Evolutionary conservation across 1,140 invertebrate species (phyloP).

Genomic region (Idris sp.): DNA sequence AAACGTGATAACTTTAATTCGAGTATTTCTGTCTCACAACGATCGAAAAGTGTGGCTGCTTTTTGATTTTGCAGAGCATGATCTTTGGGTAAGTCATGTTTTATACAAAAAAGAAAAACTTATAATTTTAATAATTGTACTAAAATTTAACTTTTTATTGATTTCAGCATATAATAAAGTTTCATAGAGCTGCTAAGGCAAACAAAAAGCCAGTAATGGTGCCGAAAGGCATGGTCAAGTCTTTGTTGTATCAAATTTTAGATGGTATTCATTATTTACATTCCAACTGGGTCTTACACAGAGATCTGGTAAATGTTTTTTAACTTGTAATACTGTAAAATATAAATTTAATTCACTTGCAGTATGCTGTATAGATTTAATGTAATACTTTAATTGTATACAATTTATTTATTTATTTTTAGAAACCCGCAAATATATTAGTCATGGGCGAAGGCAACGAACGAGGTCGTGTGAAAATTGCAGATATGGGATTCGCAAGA

Average conservation of each 20-base stretch:
- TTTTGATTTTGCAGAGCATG: slow-evolving; percentile 99
- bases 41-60: slow-evolving; percentile 98
- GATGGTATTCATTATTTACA: slow-evolving; percentile 99
- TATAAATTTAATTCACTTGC: too few relatives aligned
- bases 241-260: slow-evolving; percentile 97
- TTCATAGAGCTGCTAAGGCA: slow-evolving; percentile 98
- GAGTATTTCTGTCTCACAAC: slow-evolving; percentile 97
- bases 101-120: slow-evolving; percentile 17
- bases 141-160: too few relatives aligned
- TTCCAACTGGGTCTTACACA: slow-evolving; percentile 99
- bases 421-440: slow-evolving; percentile 99
- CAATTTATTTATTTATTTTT: slow-evolving; percentile 50
- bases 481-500: slow-evolving; percentile 99
- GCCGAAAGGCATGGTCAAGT: slow-evolving; percentile 98
- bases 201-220: slow-evolving; percentile 98
- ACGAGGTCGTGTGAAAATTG: slow-evolving; percentile 98
- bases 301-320: slow-evolving; percentile 95
- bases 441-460: slow-evolving; percentile 99
- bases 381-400: too few relatives aligned
- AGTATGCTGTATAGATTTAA: too few relatives aligned
- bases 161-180: slow-evolving; percentile 97
- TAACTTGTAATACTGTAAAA: too few relatives aligned
- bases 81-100: slow-evolving; percentile 95
- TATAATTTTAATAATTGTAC: too few relatives aligned
- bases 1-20: slow-evolving; percentile 98